Percentiles rank a stretch among this genome's conserved stretches.
phyloP scores from a whole-genome alignment of 2,888 invertebrate species.

The Tinea semifulvella region DNA sequence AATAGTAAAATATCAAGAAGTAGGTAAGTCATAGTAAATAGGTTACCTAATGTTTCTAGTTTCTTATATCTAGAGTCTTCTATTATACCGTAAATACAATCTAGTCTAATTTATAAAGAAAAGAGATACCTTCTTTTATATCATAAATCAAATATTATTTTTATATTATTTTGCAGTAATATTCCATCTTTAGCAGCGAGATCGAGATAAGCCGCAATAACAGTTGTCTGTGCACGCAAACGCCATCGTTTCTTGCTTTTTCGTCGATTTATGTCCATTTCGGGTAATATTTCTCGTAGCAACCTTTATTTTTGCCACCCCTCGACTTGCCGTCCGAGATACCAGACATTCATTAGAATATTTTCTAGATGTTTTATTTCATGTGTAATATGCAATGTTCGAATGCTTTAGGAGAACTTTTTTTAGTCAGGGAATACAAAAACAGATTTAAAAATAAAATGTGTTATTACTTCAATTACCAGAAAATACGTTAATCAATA shows the following conservation, averaged over 20 bases:
- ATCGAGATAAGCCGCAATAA: conserved; percentile 26
- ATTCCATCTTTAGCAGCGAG: conserved; percentile 14
- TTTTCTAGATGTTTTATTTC: conserved; percentile 14
- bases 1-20: too few relatives aligned
- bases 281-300: conserved; percentile 19
- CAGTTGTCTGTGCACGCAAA: conserved; percentile 22
- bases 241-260: conserved; percentile 21
- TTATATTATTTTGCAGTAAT: conserved; percentile 7
- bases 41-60: too few relatives aligned
- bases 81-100: too few relatives aligned
- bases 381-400: conserved; percentile 9
- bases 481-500: too few relatives aligned
- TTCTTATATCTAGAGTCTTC: too few relatives aligned
- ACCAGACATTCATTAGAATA: conserved; percentile 28
- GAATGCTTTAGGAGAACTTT: conserved; percentile 5
- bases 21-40: too few relatives aligned
- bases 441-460: too few relatives aligned
- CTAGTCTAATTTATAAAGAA: too few relatives aligned
- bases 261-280: conserved; percentile 26
- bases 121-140: too few relatives aligned
- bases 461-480: neutral
- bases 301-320: conserved; percentile 18
- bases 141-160: neutral
- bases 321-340: conserved; percentile 17
- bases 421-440: too few relatives aligned